Evolutionary conservation across 2,113 vertebrate genomes (phyloP).

Genomic region (Mionectes macconnelli): DNA sequence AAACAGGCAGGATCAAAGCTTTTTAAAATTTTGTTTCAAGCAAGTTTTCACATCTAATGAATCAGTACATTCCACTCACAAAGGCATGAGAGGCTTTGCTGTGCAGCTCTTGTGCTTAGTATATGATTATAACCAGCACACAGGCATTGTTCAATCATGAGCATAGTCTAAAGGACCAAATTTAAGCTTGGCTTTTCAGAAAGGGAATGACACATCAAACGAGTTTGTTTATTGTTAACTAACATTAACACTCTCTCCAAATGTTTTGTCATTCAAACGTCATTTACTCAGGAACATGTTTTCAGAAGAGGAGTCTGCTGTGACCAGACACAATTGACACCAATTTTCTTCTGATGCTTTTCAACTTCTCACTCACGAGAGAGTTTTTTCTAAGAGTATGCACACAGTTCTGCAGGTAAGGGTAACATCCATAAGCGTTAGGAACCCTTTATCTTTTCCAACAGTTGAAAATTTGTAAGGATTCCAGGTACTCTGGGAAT

Average conservation of each 20-base stretch:
- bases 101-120: neutral
- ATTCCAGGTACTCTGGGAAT: neutral
- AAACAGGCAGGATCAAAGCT: neutral
- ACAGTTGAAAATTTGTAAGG: neutral
- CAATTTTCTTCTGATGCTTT: neutral
- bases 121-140: neutral
- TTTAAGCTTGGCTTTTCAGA: neutral
- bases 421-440: neutral
- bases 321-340: neutral
- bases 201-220: neutral
- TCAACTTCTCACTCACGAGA: neutral
- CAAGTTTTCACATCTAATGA: neutral
- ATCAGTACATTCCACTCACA: neutral
- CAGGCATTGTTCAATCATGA: accelerated
- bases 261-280: neutral
- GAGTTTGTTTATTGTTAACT: neutral
- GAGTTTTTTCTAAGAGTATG: neutral
- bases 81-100: neutral
- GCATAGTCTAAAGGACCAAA: neutral
- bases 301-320: neutral
- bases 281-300: neutral
- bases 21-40: neutral
- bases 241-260: neutral
- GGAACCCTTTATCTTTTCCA: neutral
- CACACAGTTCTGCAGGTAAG: neutral